phyloP scores from a whole-genome alignment of 2,888 invertebrate species.

The Lasiommata megera region DNA sequence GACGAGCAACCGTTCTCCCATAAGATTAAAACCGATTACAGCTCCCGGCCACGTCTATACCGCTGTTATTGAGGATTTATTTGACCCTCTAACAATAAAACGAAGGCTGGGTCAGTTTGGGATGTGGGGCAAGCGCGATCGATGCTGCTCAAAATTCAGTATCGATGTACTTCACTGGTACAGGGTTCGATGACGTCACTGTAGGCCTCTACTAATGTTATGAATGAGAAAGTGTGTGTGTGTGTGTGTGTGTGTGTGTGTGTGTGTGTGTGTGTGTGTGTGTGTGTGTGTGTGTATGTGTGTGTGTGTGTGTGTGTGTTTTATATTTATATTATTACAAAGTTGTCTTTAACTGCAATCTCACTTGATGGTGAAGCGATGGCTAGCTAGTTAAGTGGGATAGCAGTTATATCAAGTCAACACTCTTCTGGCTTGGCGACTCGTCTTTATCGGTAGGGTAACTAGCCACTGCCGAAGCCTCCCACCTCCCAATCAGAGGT shows the following conservation, averaged over 20 bases:
- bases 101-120: conserved; percentile 35
- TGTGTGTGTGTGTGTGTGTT: no score
- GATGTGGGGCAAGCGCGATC: conserved; percentile 62
- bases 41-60: conserved; percentile 38
- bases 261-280: no score
- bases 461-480: neutral
- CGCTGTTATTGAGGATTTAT: conserved; percentile 30
- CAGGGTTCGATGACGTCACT: conserved; percentile 38
- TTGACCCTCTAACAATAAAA: conserved; percentile 39
- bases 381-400: no score
- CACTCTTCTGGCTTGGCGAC: no score
- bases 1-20: neutral
- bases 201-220: neutral
- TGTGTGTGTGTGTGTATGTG: no score
- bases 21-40: conserved; percentile 43
- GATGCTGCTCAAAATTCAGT: conserved; percentile 70
- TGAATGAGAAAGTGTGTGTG: no score
- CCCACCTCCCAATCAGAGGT: neutral
- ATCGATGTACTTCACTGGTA: conserved; percentile 43
- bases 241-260: no score
- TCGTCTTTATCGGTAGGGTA: neutral
- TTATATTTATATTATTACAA: no score
- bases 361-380: no score
- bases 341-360: no score
- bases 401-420: no score